A percentile compares a stretch with the other conserved stretches of the same genome.
Conservation (phyloP, 2,797 vertebrate species). For the Phalanger gymnotis region DNA sequence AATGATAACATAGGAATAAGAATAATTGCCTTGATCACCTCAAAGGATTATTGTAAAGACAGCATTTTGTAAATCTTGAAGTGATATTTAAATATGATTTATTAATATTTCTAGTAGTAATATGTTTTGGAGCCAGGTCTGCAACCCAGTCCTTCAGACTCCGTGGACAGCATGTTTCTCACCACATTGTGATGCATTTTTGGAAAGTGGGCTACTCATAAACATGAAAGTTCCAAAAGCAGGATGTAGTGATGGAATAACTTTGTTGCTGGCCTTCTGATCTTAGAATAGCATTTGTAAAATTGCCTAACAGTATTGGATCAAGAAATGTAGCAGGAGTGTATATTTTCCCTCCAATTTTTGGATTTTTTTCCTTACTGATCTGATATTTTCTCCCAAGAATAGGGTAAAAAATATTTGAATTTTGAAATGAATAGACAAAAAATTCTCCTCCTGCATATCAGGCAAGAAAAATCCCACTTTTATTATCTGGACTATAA, state of each 20-base stretch:
- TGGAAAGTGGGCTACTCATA: neutral
- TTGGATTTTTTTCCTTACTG: neutral
- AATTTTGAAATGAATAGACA: neutral
- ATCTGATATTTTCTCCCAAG: neutral
- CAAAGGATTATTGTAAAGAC: neutral
- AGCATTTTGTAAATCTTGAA: neutral
- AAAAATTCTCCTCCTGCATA: neutral
- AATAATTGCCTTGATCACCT: neutral
- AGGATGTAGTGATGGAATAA: neutral
- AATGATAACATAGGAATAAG: neutral
- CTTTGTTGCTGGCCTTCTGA: neutral
- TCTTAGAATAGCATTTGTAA: neutral
- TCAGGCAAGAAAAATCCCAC: neutral
- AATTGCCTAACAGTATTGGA: neutral
- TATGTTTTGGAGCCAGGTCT: neutral
- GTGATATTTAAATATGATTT: neutral
- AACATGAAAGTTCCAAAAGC: neutral
- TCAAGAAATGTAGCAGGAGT: neutral
- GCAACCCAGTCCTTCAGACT: neutral
- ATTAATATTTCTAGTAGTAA: neutral
- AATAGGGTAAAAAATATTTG: neutral
- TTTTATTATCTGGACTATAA: neutral
- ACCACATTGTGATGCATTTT: neutral
- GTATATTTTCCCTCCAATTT: neutral
- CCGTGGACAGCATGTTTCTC: neutral